Evolutionary conservation across 2,113 vertebrate species (phyloP).

Genomic region (Carlito syrichta): DNA sequence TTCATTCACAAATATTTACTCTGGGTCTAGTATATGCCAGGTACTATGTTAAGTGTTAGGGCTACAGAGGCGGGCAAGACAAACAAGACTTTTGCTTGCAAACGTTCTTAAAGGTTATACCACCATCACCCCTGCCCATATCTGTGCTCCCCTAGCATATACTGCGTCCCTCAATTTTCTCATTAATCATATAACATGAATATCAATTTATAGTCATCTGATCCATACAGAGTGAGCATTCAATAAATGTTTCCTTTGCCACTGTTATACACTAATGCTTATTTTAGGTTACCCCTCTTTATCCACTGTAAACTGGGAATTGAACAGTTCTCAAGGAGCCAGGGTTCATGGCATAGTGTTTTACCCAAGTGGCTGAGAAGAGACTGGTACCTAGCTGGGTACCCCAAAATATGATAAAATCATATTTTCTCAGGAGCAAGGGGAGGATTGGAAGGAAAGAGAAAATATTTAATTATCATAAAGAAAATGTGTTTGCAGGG

Average conservation of each 20-base stretch:
- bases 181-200: not conserved
- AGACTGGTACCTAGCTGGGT: not conserved
- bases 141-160: not conserved
- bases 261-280: not conserved
- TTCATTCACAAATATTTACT: slow-evolving; percentile 6
- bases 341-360: not conserved
- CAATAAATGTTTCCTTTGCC: not conserved
- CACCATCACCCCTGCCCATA: not conserved
- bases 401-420: not conserved
- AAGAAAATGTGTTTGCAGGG: not conserved
- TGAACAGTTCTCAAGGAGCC: not conserved
- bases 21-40: not conserved
- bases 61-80: not conserved
- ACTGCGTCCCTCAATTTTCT: slow-evolving; percentile 1
- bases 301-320: not conserved
- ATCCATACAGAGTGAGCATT: not conserved
- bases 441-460: not conserved
- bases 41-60: not conserved
- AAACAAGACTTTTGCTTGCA: not conserved
- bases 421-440: not conserved
- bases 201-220: not conserved
- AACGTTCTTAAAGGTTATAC: not conserved
- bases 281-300: not conserved
- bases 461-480: not conserved
- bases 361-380: not conserved